Base-by-base conservation (phyloP, 1,140 invertebrate species). In the Drosophila bipectinata region DNA sequence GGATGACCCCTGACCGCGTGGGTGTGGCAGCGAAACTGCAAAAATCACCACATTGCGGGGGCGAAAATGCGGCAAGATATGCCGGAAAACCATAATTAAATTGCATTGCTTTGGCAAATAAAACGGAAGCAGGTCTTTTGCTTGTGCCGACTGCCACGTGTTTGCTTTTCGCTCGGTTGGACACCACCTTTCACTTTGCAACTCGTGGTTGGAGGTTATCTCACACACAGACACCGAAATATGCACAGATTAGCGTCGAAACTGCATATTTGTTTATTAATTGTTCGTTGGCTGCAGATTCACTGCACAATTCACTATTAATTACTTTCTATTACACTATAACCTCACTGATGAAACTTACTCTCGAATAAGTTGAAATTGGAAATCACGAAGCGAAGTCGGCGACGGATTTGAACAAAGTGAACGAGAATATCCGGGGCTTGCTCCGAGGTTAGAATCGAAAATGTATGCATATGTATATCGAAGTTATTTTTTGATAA, bases 341-440 rank as follows among this genome's bases (percentile, higher is more conserved):
- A 44, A 6, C 41, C 10, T 6, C 55, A 78, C 41, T 51, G 48
- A 63, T 56, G 41, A 14, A 90, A 91, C 90, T 91, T 91, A 91
- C 89, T 91, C 83, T 91, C 69, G 68, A 82, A 91, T 73, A 90
- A 91, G 90, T 83, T 88, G 76, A 84, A 47, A 83, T 75, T 85
- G 90, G 84, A 90, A 90, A 91, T 90, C 89, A 91, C 82, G 79
- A 85, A 90, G 77, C 77, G 76, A 81, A 91, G 90, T 88, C 85
- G 90, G 82, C 90, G 84, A 91, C 85, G 91, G 87, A 82, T 81
- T 78, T 77, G 88, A 90, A 91, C 88, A 91, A 91, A 91, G 90
- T 91, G 90, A 82, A 91, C 77, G 90, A 91, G 90, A n/a, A 61
- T 75, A 37, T 37, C 34, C 34, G 34, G 34, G 34, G 34, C 34